Evolutionary conservation across 2,113 vertebrate species (phyloP).

Genomic region (Camelus dromedarius): DNA sequence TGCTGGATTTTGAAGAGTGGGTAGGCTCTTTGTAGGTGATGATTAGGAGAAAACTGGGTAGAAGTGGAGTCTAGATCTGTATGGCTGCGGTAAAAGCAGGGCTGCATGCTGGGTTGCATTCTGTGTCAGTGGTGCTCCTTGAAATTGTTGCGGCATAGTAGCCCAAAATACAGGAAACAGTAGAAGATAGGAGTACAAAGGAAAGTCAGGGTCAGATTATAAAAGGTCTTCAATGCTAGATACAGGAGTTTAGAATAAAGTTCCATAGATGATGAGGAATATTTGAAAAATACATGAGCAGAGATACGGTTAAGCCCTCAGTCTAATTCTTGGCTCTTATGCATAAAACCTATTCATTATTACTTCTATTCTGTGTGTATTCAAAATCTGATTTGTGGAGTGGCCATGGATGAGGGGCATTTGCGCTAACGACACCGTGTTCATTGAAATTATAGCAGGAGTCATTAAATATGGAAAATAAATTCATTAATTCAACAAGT

Average conservation of each 20-base stretch:
- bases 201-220: neutral
- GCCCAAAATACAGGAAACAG: neutral
- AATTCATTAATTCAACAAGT: neutral
- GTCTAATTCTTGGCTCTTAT: neutral
- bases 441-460: neutral
- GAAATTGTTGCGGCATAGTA: neutral
- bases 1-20: slow-evolving; percentile 31
- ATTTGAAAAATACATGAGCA: neutral
- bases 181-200: neutral
- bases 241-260: neutral
- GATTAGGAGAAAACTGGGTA: neutral
- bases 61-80: neutral
- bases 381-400: neutral
- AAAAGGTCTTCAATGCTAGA: neutral
- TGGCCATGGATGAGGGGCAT: neutral
- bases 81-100: neutral
- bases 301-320: neutral
- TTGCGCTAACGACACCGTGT: neutral
- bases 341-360: slow-evolving; percentile 5
- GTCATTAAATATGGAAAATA: neutral
- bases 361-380: neutral
- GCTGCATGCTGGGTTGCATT: neutral
- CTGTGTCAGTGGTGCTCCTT: neutral
- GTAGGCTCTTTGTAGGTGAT: neutral
- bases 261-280: neutral